A percentile compares a stretch with the other conserved stretches of the same genome.
phyloP scores from a whole-genome alignment of 2,797 vertebrate genomes.

The Rhynchotus rufescens region DNA sequence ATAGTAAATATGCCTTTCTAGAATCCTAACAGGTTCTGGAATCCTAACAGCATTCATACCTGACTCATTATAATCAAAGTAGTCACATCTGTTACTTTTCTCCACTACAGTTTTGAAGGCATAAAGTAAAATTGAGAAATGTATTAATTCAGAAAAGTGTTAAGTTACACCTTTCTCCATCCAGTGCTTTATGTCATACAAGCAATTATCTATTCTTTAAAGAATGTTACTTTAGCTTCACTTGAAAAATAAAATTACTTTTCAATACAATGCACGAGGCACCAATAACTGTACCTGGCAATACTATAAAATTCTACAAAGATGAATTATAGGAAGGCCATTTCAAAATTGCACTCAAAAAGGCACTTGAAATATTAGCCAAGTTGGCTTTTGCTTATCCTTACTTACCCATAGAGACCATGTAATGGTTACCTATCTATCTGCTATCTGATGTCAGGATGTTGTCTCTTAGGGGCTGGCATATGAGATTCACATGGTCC shows the following conservation, averaged over 20 bases:
- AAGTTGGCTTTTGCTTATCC: slow-evolving; percentile 34
- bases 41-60: background rate
- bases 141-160: background rate
- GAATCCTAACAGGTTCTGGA: background rate
- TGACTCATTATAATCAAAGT: background rate
- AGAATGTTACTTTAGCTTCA: background rate
- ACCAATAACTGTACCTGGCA: background rate
- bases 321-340: background rate
- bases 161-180: background rate
- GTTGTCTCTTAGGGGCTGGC: background rate
- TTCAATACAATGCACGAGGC: background rate
- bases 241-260: background rate
- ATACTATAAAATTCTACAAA: background rate
- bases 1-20: background rate
- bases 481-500: background rate
- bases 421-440: background rate
- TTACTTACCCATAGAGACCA: background rate
- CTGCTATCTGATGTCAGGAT: slow-evolving; percentile 36
- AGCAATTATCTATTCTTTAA: background rate
- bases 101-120: background rate
- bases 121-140: background rate
- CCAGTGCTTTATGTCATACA: background rate
- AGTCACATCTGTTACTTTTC: background rate
- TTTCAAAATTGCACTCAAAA: background rate
- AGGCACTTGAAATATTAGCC: background rate